Conservation (phyloP, 2,113 vertebrate species). For the Pelodiscus sinensis region DNA sequence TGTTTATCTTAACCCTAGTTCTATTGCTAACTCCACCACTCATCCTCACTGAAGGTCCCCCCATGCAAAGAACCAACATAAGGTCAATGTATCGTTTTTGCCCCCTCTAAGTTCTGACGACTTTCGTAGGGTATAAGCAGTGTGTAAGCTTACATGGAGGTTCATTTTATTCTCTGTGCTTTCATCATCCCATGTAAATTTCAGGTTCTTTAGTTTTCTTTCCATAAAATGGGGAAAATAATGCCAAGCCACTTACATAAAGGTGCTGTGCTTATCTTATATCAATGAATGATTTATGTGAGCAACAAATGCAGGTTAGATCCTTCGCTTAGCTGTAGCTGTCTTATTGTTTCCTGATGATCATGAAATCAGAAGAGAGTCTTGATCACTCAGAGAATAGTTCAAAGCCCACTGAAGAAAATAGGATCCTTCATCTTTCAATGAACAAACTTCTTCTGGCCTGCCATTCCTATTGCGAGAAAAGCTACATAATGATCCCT, state of each 20-base stretch:
- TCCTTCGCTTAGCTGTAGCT: not conserved
- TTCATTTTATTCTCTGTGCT: not conserved
- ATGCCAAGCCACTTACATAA: not conserved
- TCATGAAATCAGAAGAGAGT: not conserved
- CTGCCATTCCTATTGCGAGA: not conserved
- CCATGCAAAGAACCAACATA: not conserved
- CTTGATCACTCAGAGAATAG: not conserved
- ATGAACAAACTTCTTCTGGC: not conserved
- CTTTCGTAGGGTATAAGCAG: not conserved
- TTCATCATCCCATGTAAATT: not conserved
- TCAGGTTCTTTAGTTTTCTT: not conserved
- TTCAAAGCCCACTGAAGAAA: not conserved
- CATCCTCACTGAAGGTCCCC: not conserved
- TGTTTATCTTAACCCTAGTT: not conserved
- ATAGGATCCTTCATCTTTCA: not conserved
- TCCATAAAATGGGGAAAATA: not conserved
- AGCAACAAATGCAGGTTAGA: not conserved
- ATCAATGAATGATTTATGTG: not conserved
- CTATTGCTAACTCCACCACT: not conserved
- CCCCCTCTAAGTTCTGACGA: not conserved
- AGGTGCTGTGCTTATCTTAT: not conserved
- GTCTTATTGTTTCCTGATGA: not conserved
- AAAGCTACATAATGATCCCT: not conserved
- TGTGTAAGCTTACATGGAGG: not conserved
- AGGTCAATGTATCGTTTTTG: not conserved